Base-by-base conservation (phyloP, 2,888 invertebrate species). In the Cephonodes hylas region DNA sequence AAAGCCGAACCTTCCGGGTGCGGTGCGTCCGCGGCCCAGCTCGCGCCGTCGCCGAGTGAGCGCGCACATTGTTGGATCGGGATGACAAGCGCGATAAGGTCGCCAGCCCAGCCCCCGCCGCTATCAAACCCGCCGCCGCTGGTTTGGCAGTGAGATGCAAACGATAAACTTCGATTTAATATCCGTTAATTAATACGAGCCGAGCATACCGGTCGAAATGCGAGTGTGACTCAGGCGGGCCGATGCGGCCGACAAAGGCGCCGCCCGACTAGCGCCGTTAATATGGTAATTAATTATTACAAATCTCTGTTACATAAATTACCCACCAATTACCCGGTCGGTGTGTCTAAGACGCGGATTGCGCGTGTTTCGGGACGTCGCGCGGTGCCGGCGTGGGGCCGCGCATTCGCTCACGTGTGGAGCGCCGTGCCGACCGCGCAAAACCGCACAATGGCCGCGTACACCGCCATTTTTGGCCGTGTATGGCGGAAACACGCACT, bases 141-240 rank as follows among this genome's bases (percentile, higher is more conserved):
- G 84, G 91, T 91, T 91, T 89, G 89, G 88, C 91, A 91, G 90
- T 84, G 86, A 91, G 90, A 91, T 92, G 84, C 78, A 81, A 75
- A 79, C 87, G 91, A 91, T 92, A 91, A 92, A 91, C 84, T 88
- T 86, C 86, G 86, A 87, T 91, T 90, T 89, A 88, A 91, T 89
- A 90, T 89, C 86, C 88, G 91, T 91, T 92, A 91, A 92, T 91
- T 91, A 91, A 92, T 91, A 89, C 90, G 83, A 86, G 82, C 84
- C 86, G 83, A 85, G 85, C 85, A 89, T 90, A 86, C 90, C 84
- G 84, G 79, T 78, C 81, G 82, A 86, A 85, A 86, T 86, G 86
- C 79, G 87, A 84, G 83, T 86, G 85, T 88, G 90, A 89, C 80
- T 89, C 89, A 88, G 85, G 83, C 81, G 83, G 86, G 85, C 79